Evolutionary conservation across 2,888 invertebrate species (phyloP), one percentile per base, ranked within the genome.

Genomic region (Scrobipalpa costella): DNA sequence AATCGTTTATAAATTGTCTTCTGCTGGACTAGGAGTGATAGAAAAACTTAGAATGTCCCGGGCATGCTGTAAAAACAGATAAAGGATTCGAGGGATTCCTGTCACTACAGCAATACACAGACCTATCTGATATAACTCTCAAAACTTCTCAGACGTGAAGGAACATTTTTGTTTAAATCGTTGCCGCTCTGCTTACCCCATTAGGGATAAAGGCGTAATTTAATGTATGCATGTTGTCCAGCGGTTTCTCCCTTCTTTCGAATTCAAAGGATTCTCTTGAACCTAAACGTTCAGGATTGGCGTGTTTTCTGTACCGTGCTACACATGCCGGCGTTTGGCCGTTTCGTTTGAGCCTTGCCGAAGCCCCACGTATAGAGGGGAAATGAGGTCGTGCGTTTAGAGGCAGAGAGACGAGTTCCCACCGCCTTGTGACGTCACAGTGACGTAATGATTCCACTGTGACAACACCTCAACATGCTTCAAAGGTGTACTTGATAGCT

Each of bases 331-430:
- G 66, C 13, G 64, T 66, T 11, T 61, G 27, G 27, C 27, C 64
- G 68, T 69, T 71, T 71, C 64, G 68, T 69, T 71, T 71, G 60
- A 49, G 44, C 60, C 17, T 75, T 72, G 74, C 71, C 65, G 81
- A 85, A 84, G 80, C 82, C 83, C 80, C 81, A 79, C 80, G 78
- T 75, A 76, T 19, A 49, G 19, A 49, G 49, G 73, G 70, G 73
- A 76, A 84, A 84, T 73, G 83, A 76, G 85, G 85, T 71, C 81
- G 75, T 69, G 72, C 69, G 70, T 72, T 76, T 71, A 70, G 71
- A 71, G 63, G 71, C 69, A n/a, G 33, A 33, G 58, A 38, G 47
- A 27, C 59, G 1, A 7, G 59, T 21, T 59, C 44, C 57, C 36
- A 36, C 17, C 36, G 36, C 57, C 57, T 38, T n/a, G n/a, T 55